Conservation (phyloP, 2,113 vertebrate genomes). For the Syngnathus floridae region DNA sequence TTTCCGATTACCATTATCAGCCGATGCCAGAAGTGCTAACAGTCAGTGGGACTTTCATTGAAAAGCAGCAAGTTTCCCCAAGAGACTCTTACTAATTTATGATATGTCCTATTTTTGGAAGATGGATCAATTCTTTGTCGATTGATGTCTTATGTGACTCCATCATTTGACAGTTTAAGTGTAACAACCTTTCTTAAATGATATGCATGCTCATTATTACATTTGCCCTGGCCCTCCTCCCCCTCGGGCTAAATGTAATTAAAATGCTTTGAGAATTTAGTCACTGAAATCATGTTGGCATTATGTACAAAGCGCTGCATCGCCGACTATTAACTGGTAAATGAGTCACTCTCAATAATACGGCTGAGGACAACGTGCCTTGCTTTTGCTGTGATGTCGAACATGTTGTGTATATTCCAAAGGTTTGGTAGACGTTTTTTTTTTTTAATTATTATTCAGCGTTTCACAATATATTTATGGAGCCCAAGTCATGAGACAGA, state of each 20-base stretch:
- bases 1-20: conserved; percentile 34
- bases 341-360: conserved; percentile 69
- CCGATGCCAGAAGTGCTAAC: conserved; percentile 54
- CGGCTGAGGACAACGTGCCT: conserved; percentile 52
- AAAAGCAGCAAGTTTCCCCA: conserved; percentile 40
- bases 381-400: conserved; percentile 47
- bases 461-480: not conserved
- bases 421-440: not conserved
- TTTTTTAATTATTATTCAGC: no score
- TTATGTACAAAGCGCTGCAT: conserved; percentile 59
- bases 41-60: conserved; percentile 25
- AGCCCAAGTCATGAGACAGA: not conserved
- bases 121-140: conserved; percentile 8
- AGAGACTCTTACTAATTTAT: conserved; percentile 31
- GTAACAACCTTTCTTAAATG: conserved; percentile 44
- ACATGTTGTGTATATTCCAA: conserved; percentile 44
- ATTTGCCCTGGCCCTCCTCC: conserved; percentile 49
- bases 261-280: conserved; percentile 65
- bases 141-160: conserved; percentile 2
- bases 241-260: conserved; percentile 73
- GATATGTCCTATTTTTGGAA: not conserved
- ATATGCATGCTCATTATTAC: conserved; percentile 62
- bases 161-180: conserved; percentile 25
- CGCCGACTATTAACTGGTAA: conserved; percentile 65
- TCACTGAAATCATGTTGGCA: conserved; percentile 68